Base-by-base conservation (phyloP, 1,140 invertebrate genomes). In the Bombus difficillimus region DNA sequence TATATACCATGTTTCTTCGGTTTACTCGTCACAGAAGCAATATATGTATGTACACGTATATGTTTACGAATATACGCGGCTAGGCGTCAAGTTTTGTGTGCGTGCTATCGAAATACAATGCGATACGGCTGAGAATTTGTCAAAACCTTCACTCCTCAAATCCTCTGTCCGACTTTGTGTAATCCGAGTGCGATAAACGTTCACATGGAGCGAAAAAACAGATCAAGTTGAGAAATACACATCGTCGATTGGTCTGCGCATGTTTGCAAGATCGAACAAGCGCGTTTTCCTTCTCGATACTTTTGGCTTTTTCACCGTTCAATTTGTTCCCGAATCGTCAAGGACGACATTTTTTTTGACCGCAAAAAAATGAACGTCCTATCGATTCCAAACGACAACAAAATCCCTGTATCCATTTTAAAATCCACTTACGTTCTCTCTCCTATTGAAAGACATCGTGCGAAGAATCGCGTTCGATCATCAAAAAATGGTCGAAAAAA, bases 321-420 rank as follows among this genome's bases (percentile, higher is more conserved):
- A 10, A n/a, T 13, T 15, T 32, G 69, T 43, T 18, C 47, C 32
- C 47, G 72, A 75, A 85, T 41, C 32, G 43, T 80, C 69, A 89
- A 87, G 85, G 74, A 80, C 86, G 81, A 88, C 83, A 77, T 89
- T 92, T 89, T 87, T 71, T 41, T 84, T 87, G 89, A 92, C 90
- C 90, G 86, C 90, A 78, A 79, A 85, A 83, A 93, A 91, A 93
- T 86, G 85, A 83, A 69, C 73, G 73, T 73, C 75, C 84, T 74
- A 64, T 82, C 62, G 62, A 87, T 80, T 81, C 85, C 57, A 18
- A 43, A 71, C 62, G 74, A 3, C n/a, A 71, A 81, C 15, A 39
- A 71, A 76, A 81, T 34, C 1, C 68, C 12, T 72, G 34, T 37
- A 22, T 28, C 59, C 5, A 5, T 6, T 66, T 66, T n/a, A 3